Base-by-base conservation (phyloP, 2,797 vertebrate genomes). In the Syndactyla subalaris region DNA sequence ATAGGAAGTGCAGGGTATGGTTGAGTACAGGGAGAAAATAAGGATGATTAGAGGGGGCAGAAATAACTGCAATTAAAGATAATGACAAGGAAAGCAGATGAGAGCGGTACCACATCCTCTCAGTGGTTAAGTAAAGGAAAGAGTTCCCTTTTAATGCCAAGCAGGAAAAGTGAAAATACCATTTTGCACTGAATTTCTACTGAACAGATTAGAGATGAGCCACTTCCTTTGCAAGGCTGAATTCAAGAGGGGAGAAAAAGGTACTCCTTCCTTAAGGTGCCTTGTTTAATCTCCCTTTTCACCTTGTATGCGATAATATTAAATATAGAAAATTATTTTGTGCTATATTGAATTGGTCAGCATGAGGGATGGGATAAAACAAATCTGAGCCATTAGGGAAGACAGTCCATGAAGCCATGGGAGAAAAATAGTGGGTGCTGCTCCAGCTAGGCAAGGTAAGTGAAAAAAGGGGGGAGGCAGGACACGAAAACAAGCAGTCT, bases 41-140 rank as follows among this genome's bases (percentile, higher is more conserved):
- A 5, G 43, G 23, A 82, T 63, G 34, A 95, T 92, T 72, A 90
- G 39, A 95, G 54, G 24, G 55, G 11, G 39, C 23, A 93, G 51
- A 92, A 91, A 90, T 76, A 79, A 21, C 84, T 76, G 4, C 63
- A 92, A 94, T 84, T 94, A 86, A 85, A 52, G 71, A 85, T 71
- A 93, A 95, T 88, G 41, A 97, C 55, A 85, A 57, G 52, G 85
- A 86, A 81, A 85, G 71, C 52, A 88, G n/a, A 91, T 30, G 71
- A 41, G 22, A 85, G 46, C 0, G 0, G 54, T 85, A 79, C 86
- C 74, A 79, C 90, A 93, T 92, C 84, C 80, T 61, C 57, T 70
- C 12, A 23, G 86, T 54, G 74, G 74, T 79, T 84, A 89, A 73
- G 34, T 0, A 70, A 57, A 75, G 16, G 55, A 63, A 71, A 86